Percentiles rank a stretch among this genome's conserved stretches.
Evolutionary conservation across 2,888 invertebrate species (phyloP).

Genomic region (Blastobasis adustella): DNA sequence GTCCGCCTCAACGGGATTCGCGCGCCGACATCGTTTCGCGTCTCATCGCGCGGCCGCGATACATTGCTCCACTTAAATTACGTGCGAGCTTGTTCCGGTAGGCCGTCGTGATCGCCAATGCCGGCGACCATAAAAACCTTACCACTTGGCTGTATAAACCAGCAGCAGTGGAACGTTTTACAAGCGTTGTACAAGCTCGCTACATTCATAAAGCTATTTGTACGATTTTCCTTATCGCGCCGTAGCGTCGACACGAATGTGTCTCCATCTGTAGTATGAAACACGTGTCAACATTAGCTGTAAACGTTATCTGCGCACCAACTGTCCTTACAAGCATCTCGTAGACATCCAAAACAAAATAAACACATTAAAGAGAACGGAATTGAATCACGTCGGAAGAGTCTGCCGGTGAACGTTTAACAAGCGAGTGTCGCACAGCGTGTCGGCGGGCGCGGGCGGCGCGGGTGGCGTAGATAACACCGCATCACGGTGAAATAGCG

Average conservation of each 20-base stretch:
- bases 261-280: no score
- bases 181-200: no score
- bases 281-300: no score
- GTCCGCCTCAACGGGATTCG: constrained; percentile 69
- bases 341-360: background rate
- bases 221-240: no score
- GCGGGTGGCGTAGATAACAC: constrained; percentile 19
- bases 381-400: constrained; percentile 25
- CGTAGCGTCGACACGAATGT: no score
- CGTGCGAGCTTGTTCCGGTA: constrained; percentile 65
- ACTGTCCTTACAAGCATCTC: no score
- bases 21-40: constrained; percentile 67
- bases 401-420: constrained; percentile 24
- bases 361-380: background rate
- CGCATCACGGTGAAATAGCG: constrained; percentile 36
- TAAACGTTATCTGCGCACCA: no score
- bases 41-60: constrained; percentile 68
- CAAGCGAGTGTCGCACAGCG: no score
- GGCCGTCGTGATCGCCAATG: constrained; percentile 36
- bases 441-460: no score
- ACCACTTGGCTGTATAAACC: constrained; percentile 12
- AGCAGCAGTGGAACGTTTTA: no score
- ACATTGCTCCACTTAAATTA: constrained; percentile 68
- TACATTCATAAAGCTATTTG: no score
- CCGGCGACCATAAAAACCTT: constrained; percentile 35